These are phyloP conservation scores for Acanthosepion pharaonis DNA, from an alignment of 2,888 invertebrate genomes.

Conservation along the genomic window DNA sequence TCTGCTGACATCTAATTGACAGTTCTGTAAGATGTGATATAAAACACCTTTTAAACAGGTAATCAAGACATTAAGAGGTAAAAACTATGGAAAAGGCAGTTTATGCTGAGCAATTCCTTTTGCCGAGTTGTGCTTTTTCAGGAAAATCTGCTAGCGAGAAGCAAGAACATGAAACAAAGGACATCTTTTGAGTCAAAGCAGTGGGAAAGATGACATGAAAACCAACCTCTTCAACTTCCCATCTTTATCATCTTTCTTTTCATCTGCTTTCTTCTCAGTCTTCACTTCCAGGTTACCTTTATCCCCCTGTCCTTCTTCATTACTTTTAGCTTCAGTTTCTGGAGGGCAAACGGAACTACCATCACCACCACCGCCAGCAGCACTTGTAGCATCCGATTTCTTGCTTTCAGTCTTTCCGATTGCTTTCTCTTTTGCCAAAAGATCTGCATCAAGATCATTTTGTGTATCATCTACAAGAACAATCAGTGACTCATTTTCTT, in stretches of 20 bases:
- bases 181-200: conserved; percentile 33
- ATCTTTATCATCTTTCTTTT: conserved; percentile 64
- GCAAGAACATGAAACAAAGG: conserved; percentile 3
- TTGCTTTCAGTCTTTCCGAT: conserved; percentile 52
- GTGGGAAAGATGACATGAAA: conserved; percentile 50
- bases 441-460: conserved; percentile 73
- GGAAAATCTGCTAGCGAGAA: background rate
- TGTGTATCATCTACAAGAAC: conserved; percentile 74
- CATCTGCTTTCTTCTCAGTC: conserved; percentile 58
- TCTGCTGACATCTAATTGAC: no score
- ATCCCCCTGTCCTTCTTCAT: background rate
- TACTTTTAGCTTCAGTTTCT: background rate
- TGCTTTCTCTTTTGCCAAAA: conserved; percentile 55
- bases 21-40: no score
- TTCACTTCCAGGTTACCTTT: conserved; percentile 54
- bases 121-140: no score
- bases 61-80: no score
- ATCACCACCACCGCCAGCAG: background rate
- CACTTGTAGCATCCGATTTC: conserved; percentile 36
- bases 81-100: no score
- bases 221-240: conserved; percentile 62
- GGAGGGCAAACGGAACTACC: background rate
- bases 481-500: conserved; percentile 73
- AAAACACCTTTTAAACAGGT: no score
- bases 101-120: no score